Evolutionary conservation across 2,113 vertebrate species (phyloP).

Genomic region (Ictalurus furcatus): DNA sequence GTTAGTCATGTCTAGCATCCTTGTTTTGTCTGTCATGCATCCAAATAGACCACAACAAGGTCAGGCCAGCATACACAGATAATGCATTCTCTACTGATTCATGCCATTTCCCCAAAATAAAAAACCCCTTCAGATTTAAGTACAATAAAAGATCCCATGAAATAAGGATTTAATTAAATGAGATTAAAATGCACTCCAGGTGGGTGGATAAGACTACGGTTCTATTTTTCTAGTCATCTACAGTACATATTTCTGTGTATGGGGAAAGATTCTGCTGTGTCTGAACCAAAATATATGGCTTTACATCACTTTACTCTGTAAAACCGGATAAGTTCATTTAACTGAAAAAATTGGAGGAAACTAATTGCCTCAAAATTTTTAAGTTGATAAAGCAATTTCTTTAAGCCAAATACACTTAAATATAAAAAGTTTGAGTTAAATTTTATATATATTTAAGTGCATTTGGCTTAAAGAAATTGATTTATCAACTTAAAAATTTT

Average conservation of each 20-base stretch:
- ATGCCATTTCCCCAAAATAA: not conserved
- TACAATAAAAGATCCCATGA: not conserved
- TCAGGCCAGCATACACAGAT: not conserved
- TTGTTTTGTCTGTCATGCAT: constrained; percentile 27
- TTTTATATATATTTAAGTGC: too few relatives aligned
- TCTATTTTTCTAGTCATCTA: not conserved
- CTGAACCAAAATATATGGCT: too few relatives aligned
- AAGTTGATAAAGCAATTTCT: too few relatives aligned
- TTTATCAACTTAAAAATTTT: too few relatives aligned
- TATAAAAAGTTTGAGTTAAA: too few relatives aligned
- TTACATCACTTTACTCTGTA: not conserved
- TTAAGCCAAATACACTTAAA: too few relatives aligned
- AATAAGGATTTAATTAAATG: too few relatives aligned
- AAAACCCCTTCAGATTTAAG: not conserved
- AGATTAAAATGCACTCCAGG: not conserved
- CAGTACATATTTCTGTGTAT: not conserved
- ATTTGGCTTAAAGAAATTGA: too few relatives aligned
- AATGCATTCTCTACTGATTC: not conserved
- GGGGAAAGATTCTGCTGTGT: not conserved
- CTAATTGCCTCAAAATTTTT: too few relatives aligned
- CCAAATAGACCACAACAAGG: constrained; percentile 10
- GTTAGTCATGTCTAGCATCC: not conserved
- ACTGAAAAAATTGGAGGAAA: too few relatives aligned
- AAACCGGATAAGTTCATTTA: too few relatives aligned
- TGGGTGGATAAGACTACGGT: not conserved